A percentile compares a stretch with the other conserved stretches of the same genome.
These are phyloP conservation scores for Pterostichus madidus DNA, from an alignment of 2,888 invertebrate genomes.

Conservation along the genomic window DNA sequence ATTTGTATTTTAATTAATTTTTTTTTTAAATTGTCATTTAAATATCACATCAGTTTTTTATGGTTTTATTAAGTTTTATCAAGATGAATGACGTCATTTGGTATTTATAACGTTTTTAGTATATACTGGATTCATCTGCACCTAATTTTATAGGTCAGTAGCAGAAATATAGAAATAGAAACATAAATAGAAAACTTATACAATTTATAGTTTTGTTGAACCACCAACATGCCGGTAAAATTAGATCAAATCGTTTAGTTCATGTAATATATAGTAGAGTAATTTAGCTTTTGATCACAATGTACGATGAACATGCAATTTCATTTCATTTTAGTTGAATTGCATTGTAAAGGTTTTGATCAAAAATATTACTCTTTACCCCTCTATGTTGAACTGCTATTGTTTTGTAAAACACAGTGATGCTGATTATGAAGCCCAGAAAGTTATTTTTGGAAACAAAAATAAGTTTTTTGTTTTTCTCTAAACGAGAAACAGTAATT, in stretches of 20 bases:
- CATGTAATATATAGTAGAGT: not conserved
- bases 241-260: constrained; percentile 9
- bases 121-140: not conserved
- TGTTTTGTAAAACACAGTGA: too few relatives aligned
- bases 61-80: too few relatives aligned
- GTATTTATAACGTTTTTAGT: too few relatives aligned
- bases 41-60: too few relatives aligned
- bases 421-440: too few relatives aligned
- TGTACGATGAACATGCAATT: constrained; percentile 12
- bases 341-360: constrained; percentile 8
- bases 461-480: too few relatives aligned
- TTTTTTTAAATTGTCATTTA: too few relatives aligned
- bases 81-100: too few relatives aligned
- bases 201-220: constrained; percentile 34
- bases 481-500: too few relatives aligned
- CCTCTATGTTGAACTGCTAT: too few relatives aligned
- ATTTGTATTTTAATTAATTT: too few relatives aligned
- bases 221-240: not conserved
- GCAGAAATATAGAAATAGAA: constrained; percentile 8
- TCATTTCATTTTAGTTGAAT: constrained; percentile 23
- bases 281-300: constrained; percentile 18
- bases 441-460: too few relatives aligned
- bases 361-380: not conserved
- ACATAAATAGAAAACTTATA: constrained; percentile 6
- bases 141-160: not conserved